A percentile compares a stretch with the other conserved stretches of the same genome.
These are phyloP conservation scores for Cochlearius cochlearius DNA, from an alignment of 2,113 vertebrate species.

Conservation along the genomic window DNA sequence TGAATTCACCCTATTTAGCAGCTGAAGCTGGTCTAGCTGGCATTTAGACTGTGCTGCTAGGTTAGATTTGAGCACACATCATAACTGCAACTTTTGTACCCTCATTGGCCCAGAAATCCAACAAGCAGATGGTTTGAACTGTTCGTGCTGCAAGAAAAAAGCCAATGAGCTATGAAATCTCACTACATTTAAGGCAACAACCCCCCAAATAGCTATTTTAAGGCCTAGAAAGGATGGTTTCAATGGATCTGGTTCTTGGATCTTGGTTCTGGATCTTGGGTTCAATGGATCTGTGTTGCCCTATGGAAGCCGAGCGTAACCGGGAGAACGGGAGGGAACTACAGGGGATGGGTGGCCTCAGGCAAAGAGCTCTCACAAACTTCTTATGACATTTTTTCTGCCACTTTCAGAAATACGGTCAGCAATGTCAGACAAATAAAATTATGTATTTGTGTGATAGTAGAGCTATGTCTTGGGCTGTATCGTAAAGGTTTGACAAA, in stretches of 20 bases:
- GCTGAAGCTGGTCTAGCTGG: background rate
- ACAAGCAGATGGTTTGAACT: background rate
- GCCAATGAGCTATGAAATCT: background rate
- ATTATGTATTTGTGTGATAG: background rate
- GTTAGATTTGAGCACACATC: background rate
- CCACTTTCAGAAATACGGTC: background rate
- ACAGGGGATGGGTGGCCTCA: background rate
- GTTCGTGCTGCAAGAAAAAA: background rate
- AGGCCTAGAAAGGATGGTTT: background rate
- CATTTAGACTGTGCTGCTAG: background rate
- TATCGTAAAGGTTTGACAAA: background rate
- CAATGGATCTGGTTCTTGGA: background rate
- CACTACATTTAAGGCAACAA: background rate
- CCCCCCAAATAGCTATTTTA: background rate
- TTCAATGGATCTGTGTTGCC: background rate
- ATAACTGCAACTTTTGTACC: background rate
- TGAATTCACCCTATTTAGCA: background rate
- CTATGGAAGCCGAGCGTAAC: background rate
- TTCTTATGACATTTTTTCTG: background rate
- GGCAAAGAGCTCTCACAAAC: background rate
- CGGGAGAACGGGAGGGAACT: background rate
- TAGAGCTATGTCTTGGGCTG: accelerated
- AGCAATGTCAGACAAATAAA: background rate
- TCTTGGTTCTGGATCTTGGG: background rate
- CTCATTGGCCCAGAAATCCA: background rate